Percentiles rank a stretch among this genome's conserved stretches.
These are phyloP conservation scores for Galerucella nymphaeae DNA, from an alignment of 2,888 invertebrate species.

Conservation along the genomic window DNA sequence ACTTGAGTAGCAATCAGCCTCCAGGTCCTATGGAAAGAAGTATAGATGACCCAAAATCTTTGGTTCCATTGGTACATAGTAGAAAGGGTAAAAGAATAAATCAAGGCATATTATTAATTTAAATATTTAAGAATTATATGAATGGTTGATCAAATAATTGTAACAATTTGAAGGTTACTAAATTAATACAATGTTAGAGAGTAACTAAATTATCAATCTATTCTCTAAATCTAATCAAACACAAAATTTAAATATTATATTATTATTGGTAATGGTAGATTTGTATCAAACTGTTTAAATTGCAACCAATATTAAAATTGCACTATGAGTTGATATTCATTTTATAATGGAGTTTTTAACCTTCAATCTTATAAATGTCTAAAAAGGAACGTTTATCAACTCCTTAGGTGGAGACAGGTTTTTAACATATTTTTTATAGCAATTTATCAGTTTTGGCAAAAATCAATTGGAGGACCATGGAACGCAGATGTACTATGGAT, in stretches of 20 bases:
- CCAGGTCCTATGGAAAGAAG: conserved; percentile 31
- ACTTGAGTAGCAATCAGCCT: conserved; percentile 17
- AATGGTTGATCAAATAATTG: background rate
- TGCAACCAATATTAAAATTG: no score
- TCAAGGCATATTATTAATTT: no score
- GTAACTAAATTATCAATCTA: no score
- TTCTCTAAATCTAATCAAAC: no score
- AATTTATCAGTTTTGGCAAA: background rate
- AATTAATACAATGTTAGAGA: no score
- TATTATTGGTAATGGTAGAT: no score
- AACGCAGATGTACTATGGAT: background rate
- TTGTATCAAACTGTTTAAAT: no score
- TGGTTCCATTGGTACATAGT: conserved; percentile 35
- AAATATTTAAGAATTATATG: background rate
- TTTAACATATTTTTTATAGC: background rate
- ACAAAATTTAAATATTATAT: no score
- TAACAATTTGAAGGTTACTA: background rate
- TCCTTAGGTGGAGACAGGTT: background rate
- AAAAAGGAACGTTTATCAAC: background rate
- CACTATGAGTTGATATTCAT: no score
- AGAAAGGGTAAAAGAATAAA: conserved; percentile 30
- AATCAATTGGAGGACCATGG: background rate
- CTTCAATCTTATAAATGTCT: no score
- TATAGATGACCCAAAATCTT: conserved; percentile 38
- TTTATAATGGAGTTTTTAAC: no score